Evolutionary conservation across 2,888 invertebrate genomes (phyloP).

Genomic region (Octonoba sinensis): DNA sequence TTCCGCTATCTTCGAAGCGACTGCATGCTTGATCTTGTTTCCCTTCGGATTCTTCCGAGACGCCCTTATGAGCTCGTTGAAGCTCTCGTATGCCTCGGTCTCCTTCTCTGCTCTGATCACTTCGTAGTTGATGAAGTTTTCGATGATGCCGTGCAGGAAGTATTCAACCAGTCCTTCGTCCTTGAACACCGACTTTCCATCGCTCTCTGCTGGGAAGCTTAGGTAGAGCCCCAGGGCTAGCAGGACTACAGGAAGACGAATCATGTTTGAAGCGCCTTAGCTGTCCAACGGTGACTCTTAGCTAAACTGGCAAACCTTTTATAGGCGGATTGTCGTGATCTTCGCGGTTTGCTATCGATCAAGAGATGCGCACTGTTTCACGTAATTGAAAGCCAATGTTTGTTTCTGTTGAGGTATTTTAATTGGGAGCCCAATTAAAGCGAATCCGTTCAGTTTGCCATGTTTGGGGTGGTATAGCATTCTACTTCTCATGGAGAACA

Average conservation of each 20-base stretch:
- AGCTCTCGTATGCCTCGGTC: constrained; percentile 2
- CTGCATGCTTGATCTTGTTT: constrained; percentile 24
- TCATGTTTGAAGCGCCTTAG: constrained; percentile 21
- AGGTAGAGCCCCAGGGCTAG: background rate
- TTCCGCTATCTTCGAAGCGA: constrained; percentile 26
- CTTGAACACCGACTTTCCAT: constrained; percentile 12
- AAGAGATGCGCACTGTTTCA: too few species aligned
- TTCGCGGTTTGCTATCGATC: background rate
- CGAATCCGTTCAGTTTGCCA: too few species aligned
- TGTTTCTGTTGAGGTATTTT: too few species aligned
- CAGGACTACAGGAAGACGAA: constrained; percentile 36
- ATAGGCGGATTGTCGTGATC: constrained; percentile 11
- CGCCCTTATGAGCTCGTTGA: background rate
- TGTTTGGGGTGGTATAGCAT: too few species aligned
- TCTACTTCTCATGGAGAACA: too few species aligned
- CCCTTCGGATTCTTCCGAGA: constrained; percentile 24
- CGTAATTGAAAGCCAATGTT: too few species aligned
- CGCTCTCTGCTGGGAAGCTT: too few species aligned
- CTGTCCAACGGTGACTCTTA: background rate
- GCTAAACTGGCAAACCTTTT: background rate
- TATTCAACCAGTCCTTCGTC: constrained; percentile 10
- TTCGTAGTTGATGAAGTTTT: constrained; percentile 4
- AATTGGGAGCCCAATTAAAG: too few species aligned
- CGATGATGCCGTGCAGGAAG: constrained; percentile 3
- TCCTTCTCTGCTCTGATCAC: constrained; percentile 17